These are phyloP conservation scores for Alosa alosa DNA, from an alignment of 2,113 vertebrate species.

Conservation along the genomic window DNA sequence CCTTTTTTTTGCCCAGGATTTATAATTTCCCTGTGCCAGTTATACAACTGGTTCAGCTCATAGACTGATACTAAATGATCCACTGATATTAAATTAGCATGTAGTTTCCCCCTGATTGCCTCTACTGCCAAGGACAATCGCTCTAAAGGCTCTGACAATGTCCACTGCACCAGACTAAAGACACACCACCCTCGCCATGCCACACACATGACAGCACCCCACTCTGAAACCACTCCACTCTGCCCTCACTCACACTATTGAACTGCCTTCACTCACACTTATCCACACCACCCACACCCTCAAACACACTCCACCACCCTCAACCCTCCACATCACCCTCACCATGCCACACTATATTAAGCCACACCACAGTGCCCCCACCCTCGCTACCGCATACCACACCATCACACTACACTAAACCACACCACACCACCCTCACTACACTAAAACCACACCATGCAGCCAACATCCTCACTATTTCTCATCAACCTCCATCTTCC, in stretches of 20 bases:
- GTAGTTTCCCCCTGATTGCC: neutral
- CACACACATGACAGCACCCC: neutral
- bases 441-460: too few relatives aligned
- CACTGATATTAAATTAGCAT: too few relatives aligned
- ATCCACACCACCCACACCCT: neutral
- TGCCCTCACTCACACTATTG: neutral
- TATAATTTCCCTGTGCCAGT: too few relatives aligned
- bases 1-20: too few relatives aligned
- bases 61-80: too few relatives aligned
- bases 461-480: too few relatives aligned
- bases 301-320: neutral
- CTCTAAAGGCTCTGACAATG: neutral
- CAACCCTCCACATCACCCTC: neutral
- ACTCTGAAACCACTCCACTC: neutral
- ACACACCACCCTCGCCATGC: neutral
- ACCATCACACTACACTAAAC: neutral
- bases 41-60: too few relatives aligned
- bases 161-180: neutral
- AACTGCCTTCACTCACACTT: neutral
- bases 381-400: neutral
- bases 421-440: neutral
- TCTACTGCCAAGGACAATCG: neutral
- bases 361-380: neutral
- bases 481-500: too few relatives aligned
- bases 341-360: neutral